phyloP scores from a whole-genome alignment of 2,797 vertebrate genomes.

The Notoglanidium macrostoma region DNA sequence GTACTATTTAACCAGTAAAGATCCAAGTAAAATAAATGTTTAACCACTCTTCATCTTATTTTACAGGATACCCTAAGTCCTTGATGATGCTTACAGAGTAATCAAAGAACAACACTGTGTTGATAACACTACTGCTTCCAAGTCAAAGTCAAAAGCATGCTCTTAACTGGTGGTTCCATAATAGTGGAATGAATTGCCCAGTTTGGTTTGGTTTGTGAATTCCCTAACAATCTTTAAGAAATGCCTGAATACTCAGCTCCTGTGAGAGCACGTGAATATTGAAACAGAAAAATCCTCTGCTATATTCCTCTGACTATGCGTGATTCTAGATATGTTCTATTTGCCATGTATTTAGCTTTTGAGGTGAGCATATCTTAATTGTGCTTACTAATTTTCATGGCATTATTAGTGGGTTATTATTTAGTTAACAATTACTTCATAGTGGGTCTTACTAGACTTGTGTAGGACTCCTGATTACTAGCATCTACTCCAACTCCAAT shows the following conservation, averaged over 20 bases:
- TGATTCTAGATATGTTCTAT: not conserved
- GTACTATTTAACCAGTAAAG: not conserved
- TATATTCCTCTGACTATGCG: not conserved
- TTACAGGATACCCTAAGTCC: not conserved
- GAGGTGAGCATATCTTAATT: not conserved
- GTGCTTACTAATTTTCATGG: not conserved
- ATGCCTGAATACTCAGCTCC: not conserved
- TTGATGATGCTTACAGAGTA: not conserved
- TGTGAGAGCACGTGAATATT: not conserved
- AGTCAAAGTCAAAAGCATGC: not conserved
- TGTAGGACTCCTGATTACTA: not conserved
- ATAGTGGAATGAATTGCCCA: not conserved
- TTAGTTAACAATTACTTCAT: not conserved
- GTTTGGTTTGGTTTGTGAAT: not conserved
- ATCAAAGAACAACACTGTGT: not conserved
- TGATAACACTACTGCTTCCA: not conserved
- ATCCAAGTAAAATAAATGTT: not conserved
- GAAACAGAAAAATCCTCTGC: not conserved
- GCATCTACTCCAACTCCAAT: not conserved
- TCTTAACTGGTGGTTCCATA: conserved; percentile 3
- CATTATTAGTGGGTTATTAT: not conserved
- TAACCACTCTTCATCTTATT: not conserved
- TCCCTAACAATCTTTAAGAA: not conserved
- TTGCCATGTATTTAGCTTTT: not conserved
- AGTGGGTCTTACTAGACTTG: not conserved